These are phyloP conservation scores for Spatula clypeata DNA, from an alignment of 2,797 vertebrate species.

Conservation along the genomic window DNA sequence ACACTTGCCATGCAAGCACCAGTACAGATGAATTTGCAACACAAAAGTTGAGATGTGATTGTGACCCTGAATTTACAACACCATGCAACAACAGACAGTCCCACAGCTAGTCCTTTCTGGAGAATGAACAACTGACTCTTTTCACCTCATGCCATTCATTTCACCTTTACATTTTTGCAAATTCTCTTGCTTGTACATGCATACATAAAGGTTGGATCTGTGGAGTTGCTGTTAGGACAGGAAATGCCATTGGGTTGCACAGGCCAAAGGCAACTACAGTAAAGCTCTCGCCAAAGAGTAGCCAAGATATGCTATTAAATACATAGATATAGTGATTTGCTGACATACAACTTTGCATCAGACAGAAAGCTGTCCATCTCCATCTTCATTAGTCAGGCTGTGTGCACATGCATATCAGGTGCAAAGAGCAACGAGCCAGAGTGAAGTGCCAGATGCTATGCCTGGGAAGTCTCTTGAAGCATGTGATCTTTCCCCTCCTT, in stretches of 20 bases:
- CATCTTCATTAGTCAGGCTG: neutral
- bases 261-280: neutral
- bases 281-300: neutral
- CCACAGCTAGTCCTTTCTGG: neutral
- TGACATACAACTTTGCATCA: neutral
- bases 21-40: neutral
- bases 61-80: neutral
- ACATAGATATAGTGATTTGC: accelerated
- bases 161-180: neutral
- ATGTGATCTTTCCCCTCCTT: neutral
- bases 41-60: neutral
- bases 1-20: neutral
- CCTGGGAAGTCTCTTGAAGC: neutral
- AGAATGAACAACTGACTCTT: neutral
- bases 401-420: neutral
- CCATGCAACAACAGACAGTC: neutral
- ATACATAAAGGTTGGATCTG: neutral
- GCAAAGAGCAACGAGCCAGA: neutral
- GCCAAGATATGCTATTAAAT: neutral
- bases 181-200: neutral
- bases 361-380: neutral
- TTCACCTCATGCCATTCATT: neutral
- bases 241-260: neutral
- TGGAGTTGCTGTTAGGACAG: neutral
- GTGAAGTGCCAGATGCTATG: neutral